Base-by-base conservation (phyloP, 2,797 vertebrate genomes). In the Mus minutoides region DNA sequence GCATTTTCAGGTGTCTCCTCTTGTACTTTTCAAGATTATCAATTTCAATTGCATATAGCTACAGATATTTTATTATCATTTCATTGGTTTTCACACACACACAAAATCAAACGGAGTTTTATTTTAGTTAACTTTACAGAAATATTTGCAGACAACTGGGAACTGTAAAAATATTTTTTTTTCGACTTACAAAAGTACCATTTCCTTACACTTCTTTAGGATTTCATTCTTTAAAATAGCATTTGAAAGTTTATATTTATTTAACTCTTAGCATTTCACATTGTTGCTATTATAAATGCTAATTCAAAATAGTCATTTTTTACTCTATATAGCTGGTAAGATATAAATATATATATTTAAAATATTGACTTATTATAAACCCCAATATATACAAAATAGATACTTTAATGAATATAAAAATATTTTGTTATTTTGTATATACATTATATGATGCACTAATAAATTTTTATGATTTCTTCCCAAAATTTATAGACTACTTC, bases 191-290 rank as follows among this genome's bases (percentile, higher is more conserved):
- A 46, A 76, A 77, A 67, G 62, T 76, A 40, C 11, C 85, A 92
- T 89, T 76, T 91, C 14, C n/a, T 86, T 89, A 34, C 16, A 79
- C 76, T 94, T 78, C 24, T 91, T 56, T 77, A 56, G 26, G 22
- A 88, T 26, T 87, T 71, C 37, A 29, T 31, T 91, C 19, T 60
- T 91, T 62, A 82, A 90, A 58, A 87, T n/a, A 24, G 31, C 31
- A 9, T 75, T 92, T 78, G 60, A 88, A 94, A 71, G 0, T 43
- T 60, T 91, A 71, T 26, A 87, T 92, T 86, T 58, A 77, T 77
- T 90, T 90, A 85, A 67, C 71, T 92, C 76, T 90, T 86, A 93
- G 2, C n/a, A 43, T 78, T 90, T 79, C 22, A 67, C 85, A 4
- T 83, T 83, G 17, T 21, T 75, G 14, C 6, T 77, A 73, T 73